phyloP scores from a whole-genome alignment of 2,797 vertebrate genomes.

The Eulemur coronatus region DNA sequence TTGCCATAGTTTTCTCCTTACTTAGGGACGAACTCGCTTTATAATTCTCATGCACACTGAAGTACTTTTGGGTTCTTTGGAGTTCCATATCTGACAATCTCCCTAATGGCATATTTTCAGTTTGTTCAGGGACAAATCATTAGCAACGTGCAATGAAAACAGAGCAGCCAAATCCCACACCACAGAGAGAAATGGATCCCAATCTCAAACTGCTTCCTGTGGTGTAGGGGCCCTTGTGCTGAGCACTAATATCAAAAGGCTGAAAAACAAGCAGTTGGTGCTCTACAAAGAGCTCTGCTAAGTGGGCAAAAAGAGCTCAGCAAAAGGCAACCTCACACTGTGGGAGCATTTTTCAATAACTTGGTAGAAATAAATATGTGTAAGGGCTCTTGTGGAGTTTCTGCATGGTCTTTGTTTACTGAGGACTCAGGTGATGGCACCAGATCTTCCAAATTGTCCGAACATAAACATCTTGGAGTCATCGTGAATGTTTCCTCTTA shows the following conservation, averaged over 20 bases:
- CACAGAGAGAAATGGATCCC: neutral
- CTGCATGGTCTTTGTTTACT: neutral
- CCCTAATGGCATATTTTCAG: constrained; percentile 41
- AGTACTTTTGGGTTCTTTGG: constrained; percentile 28
- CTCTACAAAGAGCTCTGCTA: neutral
- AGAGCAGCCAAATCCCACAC: constrained; percentile 8
- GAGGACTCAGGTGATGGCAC: neutral
- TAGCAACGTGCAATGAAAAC: constrained; percentile 21
- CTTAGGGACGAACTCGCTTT: neutral
- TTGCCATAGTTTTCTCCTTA: constrained; percentile 28
- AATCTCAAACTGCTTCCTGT: neutral
- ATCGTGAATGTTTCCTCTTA: neutral
- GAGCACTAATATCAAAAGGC: neutral
- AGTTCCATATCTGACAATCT: constrained; percentile 18
- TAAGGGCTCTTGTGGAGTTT: neutral
- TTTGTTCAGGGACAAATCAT: constrained; percentile 51
- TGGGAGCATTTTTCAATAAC: neutral
- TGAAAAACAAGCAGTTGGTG: neutral
- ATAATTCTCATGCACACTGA: neutral
- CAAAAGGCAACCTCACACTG: neutral
- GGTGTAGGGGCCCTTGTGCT: neutral
- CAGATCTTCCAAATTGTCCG: neutral
- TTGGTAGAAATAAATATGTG: neutral
- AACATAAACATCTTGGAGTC: neutral
- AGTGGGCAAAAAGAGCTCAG: neutral